phyloP scores from a whole-genome alignment of 1,140 invertebrate species.

The Tenebrio molitor region DNA sequence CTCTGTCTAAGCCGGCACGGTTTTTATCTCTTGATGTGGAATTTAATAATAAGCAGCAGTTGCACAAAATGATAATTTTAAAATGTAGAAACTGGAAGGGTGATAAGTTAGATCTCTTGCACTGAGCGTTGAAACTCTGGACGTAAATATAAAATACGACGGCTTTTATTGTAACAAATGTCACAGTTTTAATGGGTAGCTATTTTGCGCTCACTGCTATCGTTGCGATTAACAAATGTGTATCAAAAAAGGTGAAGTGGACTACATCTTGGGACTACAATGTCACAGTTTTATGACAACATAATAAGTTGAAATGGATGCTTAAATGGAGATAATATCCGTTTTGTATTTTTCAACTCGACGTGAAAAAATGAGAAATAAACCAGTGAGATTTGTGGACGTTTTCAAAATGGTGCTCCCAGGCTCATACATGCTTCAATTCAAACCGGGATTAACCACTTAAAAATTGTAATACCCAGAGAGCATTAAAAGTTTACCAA shows the following conservation, averaged over 20 bases:
- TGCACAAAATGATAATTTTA: slow-evolving; percentile 4
- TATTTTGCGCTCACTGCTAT: background rate
- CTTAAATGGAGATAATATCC: too few relatives aligned
- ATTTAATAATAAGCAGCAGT: slow-evolving; percentile 32
- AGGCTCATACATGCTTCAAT: too few relatives aligned
- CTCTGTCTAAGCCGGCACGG: slow-evolving; percentile 12
- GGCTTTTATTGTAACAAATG: slow-evolving; percentile 4
- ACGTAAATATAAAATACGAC: slow-evolving; percentile 4
- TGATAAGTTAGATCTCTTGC: background rate
- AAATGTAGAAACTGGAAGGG: background rate
- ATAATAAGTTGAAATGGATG: background rate
- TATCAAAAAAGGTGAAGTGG: background rate
- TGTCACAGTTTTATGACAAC: background rate
- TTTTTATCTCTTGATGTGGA: slow-evolving; percentile 27
- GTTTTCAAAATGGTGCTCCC: too few relatives aligned
- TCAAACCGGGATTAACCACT: too few relatives aligned
- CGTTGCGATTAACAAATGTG: background rate
- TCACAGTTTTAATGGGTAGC: background rate
- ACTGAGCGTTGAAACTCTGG: background rate
- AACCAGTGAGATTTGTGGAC: too few relatives aligned
- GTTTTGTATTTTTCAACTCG: too few relatives aligned
- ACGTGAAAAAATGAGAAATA: too few relatives aligned
- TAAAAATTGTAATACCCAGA: too few relatives aligned
- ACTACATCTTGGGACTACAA: background rate
- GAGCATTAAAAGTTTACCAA: too few relatives aligned